Percentiles rank a stretch among this genome's conserved stretches.
phyloP scores from a whole-genome alignment of 2,888 invertebrate species.

The Metopia argyrocephala region DNA sequence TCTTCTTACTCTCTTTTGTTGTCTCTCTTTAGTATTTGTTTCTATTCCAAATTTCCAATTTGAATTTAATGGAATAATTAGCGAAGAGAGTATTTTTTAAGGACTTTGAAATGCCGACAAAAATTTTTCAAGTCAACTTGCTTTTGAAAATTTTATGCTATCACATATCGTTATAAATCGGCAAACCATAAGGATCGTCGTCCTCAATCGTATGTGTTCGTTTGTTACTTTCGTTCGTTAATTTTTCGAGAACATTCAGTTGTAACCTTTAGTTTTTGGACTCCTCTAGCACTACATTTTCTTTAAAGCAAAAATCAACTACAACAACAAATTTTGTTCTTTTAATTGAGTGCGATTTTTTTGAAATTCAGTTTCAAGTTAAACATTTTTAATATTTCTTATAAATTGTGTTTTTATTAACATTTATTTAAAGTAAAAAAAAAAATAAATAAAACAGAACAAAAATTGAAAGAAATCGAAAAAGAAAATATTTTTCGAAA shows the following conservation, averaged over 20 bases:
- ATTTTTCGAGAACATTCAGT: slow-evolving; percentile 78
- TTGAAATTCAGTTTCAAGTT: slow-evolving; percentile 75
- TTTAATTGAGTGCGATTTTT: slow-evolving; percentile 61
- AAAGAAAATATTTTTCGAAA: no score
- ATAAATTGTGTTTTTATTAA: slow-evolving; percentile 43
- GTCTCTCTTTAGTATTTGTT: background rate
- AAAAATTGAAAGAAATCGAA: background rate
- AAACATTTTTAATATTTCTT: slow-evolving; percentile 68
- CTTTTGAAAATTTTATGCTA: slow-evolving; percentile 37
- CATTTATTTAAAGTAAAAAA: background rate
- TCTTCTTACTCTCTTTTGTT: slow-evolving; percentile 9
- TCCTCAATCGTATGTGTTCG: slow-evolving; percentile 76
- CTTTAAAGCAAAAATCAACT: slow-evolving; percentile 11
- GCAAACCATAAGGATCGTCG: slow-evolving; percentile 69
- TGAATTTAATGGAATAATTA: slow-evolving; percentile 6
- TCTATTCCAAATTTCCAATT: slow-evolving; percentile 59
- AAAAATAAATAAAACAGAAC: background rate
- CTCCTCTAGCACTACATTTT: slow-evolving; percentile 75
- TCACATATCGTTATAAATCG: slow-evolving; percentile 66
- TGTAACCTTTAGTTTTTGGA: slow-evolving; percentile 73
- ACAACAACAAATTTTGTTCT: slow-evolving; percentile 17
- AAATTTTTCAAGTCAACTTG: slow-evolving; percentile 54
- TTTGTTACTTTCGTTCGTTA: slow-evolving; percentile 78
- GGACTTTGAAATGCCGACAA: background rate
- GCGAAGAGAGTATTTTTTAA: background rate